Percentiles rank a stretch among this genome's conserved stretches.
phyloP scores from a whole-genome alignment of 1,140 invertebrate species.

The Zaprionus tsacasi region DNA sequence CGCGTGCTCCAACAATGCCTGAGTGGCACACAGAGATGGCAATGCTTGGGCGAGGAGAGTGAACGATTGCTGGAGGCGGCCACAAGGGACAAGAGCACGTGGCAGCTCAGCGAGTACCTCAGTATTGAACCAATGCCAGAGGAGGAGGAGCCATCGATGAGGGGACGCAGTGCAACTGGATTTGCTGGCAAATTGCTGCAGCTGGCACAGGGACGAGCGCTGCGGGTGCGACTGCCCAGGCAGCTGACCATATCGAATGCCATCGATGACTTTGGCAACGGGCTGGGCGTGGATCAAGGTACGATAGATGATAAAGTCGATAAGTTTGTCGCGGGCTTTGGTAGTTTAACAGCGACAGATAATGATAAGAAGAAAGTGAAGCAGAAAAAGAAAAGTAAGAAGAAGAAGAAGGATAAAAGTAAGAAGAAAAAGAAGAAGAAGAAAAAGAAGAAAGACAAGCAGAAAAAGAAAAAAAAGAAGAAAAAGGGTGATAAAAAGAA shows the following conservation, averaged over 20 bases:
- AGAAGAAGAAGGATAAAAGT: constrained; percentile 51
- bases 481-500: constrained; percentile 49
- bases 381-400: constrained; percentile 38
- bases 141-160: constrained; percentile 54
- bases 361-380: constrained; percentile 52
- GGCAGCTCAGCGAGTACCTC: constrained; percentile 86
- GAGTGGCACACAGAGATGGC: constrained; percentile 68
- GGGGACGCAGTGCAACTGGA: constrained; percentile 15
- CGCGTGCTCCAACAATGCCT: constrained; percentile 82
- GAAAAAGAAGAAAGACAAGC: constrained; percentile 50
- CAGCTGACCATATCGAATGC: constrained; percentile 68
- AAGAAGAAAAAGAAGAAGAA: constrained; percentile 52
- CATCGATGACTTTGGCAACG: constrained; percentile 66
- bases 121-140: constrained; percentile 83
- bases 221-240: constrained; percentile 60
- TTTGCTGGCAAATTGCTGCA: constrained; percentile 56
- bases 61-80: constrained; percentile 86
- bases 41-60: constrained; percentile 86
- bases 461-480: constrained; percentile 51
- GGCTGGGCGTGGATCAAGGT: constrained; percentile 72
- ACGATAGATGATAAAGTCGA: constrained; percentile 83
- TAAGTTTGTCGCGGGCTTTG: constrained; percentile 58
- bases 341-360: constrained; percentile 52
- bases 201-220: constrained; percentile 60
- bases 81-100: constrained; percentile 86